Base-by-base conservation (phyloP, 2,113 vertebrate genomes). In the Lethenteron camtschaticum region DNA sequence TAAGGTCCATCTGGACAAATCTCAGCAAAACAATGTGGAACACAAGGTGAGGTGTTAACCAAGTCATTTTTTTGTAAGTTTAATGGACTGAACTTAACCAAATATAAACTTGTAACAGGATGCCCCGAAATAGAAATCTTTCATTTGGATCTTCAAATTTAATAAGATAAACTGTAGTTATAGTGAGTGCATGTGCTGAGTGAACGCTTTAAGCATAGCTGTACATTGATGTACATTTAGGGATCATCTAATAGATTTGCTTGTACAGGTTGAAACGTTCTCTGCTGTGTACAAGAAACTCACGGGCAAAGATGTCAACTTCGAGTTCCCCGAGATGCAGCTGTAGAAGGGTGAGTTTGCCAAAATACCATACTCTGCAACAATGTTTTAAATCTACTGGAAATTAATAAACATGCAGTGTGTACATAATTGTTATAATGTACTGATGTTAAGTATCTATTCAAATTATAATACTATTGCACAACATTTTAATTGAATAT, bases 241-340 rank as follows among this genome's bases (percentile, higher is more conserved):
- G 9, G 58, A 56, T 9, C 18, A 13, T 69, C n/a, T 13, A 14
- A 68, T 73, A 1, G 75, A 56, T 77, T 58, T 78, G 55, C 71
- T 68, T 76, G 78, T 71, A 24, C 76, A 99, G 94, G 90, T 96
- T 68, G 94, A 99, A 79, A 99, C 92, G 56, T 99, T 96, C 79
- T 87, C 94, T 77, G 90, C 91, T 75, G 94, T 96, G 77, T 99
- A 96, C 82, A 99, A 96, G 85, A 99, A 99, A 80, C 90, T 99
- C 79, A 96, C 94, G 70, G 94, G 94, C 82, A 99, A 99, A 82
- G 94, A 96, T 70, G 94, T 99, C 63, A 83, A 91, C 75, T 99
- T 97, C 77, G 94, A 99, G 79, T 99, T 99, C 82, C 94, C 94
- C 72, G 94, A 96, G 79, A 66, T 66, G 63, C 63, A 41, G 41